Percentiles rank a stretch among this genome's conserved stretches.
These are phyloP conservation scores for Drosophila quadrilineata DNA, from an alignment of 1,140 invertebrate genomes.

Conservation along the genomic window DNA sequence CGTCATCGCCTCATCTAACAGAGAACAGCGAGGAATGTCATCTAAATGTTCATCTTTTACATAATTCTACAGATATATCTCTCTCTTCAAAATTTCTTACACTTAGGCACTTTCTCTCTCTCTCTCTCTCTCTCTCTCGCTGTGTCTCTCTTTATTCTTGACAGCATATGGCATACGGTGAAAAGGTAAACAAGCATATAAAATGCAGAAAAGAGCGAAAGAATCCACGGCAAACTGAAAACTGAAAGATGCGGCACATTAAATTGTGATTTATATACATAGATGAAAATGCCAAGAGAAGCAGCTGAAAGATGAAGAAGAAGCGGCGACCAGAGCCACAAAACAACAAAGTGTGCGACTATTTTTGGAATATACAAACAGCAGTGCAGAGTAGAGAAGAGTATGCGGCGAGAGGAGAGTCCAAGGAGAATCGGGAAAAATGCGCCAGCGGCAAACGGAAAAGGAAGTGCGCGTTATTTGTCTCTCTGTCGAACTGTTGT, in stretches of 20 bases:
- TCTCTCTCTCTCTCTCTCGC: neutral
- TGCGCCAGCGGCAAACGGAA: constrained; percentile 24
- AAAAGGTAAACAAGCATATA: constrained; percentile 44
- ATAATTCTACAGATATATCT: constrained; percentile 17
- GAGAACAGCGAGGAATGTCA: no score
- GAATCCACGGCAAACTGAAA: constrained; percentile 3
- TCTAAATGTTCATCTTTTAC: no score
- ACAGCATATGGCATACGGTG: constrained; percentile 26
- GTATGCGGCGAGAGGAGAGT: neutral
- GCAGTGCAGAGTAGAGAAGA: constrained; percentile 6
- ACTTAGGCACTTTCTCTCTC: neutral
- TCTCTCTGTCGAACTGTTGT: constrained; percentile 6
- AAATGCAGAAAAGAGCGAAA: constrained; percentile 3
- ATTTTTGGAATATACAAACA: constrained; percentile 64
- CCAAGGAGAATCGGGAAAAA: neutral
- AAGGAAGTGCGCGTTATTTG: constrained; percentile 64
- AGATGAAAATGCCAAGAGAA: constrained; percentile 37
- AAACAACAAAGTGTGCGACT: constrained; percentile 27
- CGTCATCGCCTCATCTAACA: constrained; percentile 1
- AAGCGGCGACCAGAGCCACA: neutral
- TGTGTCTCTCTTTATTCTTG: neutral
- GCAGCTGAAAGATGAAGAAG: neutral
- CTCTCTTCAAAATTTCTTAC: neutral
- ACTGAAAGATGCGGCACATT: constrained; percentile 55
- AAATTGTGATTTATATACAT: constrained; percentile 64